Evolutionary conservation across 2,113 vertebrate genomes (phyloP).

Genomic region (Amphilophus citrinellus): DNA sequence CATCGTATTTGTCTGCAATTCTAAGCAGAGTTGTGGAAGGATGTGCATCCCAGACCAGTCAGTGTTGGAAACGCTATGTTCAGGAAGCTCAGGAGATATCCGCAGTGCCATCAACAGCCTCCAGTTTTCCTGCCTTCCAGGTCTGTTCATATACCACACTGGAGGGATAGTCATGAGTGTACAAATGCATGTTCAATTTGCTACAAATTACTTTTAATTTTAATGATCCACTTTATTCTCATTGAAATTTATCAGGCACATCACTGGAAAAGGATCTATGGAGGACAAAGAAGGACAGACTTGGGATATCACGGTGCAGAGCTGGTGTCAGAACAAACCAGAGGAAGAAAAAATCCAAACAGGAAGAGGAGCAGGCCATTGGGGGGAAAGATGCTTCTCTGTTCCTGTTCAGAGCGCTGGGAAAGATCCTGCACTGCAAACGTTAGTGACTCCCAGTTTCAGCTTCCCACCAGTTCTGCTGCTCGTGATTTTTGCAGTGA

Average conservation of each 20-base stretch:
- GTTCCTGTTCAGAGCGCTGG: constrained; percentile 95
- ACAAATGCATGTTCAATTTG: accelerated
- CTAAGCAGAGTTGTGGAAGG: constrained; percentile 83
- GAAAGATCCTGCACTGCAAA: constrained; percentile 97
- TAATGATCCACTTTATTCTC: background rate
- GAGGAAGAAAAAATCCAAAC: constrained; percentile 73
- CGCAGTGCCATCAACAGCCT: constrained; percentile 96
- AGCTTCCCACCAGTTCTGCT: background rate
- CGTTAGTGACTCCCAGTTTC: constrained; percentile 80
- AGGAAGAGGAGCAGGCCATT: constrained; percentile 81
- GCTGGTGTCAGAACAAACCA: constrained; percentile 69
- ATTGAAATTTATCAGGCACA: constrained; percentile 55
- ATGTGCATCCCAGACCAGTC: constrained; percentile 78
- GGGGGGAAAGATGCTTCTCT: constrained; percentile 94
- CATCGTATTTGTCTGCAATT: constrained; percentile 21
- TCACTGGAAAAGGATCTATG: constrained; percentile 78
- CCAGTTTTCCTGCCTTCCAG: constrained; percentile 90
- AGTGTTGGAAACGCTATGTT: constrained; percentile 87
- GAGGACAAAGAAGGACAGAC: constrained; percentile 78
- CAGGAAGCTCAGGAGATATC: constrained; percentile 93
- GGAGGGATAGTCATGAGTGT: background rate
- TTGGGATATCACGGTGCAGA: constrained; percentile 63
- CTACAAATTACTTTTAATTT: background rate
- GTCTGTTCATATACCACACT: constrained; percentile 63
- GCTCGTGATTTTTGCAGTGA: background rate